A percentile compares a stretch with the other conserved stretches of the same genome.
phyloP scores from a whole-genome alignment of 2,113 vertebrate species.

The Chroicocephalus ridibundus region DNA sequence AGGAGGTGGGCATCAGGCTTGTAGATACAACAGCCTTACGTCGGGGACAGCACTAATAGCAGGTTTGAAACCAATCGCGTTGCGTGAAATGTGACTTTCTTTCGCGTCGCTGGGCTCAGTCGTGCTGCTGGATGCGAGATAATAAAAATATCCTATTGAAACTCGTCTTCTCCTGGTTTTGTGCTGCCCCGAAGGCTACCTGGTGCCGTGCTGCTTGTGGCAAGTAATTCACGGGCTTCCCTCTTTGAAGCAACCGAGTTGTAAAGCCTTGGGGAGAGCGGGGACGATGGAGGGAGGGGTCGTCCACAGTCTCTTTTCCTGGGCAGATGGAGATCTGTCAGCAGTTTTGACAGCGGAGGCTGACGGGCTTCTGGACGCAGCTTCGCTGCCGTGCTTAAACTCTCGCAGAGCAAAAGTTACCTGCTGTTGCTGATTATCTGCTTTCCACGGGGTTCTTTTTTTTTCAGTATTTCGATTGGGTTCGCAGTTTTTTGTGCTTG shows the following conservation, averaged over 20 bases:
- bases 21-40: neutral
- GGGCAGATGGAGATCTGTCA: neutral
- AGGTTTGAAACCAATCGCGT: neutral
- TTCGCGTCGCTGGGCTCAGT: neutral
- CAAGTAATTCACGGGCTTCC: neutral
- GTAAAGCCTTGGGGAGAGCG: neutral
- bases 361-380: neutral
- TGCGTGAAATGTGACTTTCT: neutral
- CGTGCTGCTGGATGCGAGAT: accelerated
- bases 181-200: neutral
- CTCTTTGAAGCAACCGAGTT: neutral
- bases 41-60: neutral
- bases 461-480: neutral
- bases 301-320: neutral
- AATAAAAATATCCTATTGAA: neutral
- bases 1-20: constrained; percentile 10
- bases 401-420: neutral
- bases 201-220: neutral
- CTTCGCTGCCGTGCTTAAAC: neutral
- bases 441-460: neutral
- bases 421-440: neutral
- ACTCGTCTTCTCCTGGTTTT: accelerated
- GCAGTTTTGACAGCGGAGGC: neutral
- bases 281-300: neutral
- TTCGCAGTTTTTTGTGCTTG: neutral